Evolutionary conservation across 2,797 vertebrate species (phyloP).

Genomic region (Pseudomugil tenellus): DNA sequence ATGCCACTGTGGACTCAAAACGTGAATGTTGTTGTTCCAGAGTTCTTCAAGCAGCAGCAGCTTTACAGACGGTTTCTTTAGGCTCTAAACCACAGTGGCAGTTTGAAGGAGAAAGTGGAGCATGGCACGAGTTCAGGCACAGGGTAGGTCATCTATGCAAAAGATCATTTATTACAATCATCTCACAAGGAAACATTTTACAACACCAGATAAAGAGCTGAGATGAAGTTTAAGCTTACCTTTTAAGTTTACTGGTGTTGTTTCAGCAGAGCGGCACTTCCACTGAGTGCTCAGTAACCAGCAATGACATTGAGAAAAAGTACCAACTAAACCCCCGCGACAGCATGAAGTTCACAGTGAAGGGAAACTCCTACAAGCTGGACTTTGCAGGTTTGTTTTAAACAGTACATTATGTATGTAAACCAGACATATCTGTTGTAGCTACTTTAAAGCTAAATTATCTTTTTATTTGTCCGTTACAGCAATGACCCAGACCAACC

Average conservation of each 20-base stretch:
- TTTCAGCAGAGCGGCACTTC: conserved; percentile 36
- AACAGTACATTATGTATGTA: background rate
- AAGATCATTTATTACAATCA: no score
- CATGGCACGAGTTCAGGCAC: conserved; percentile 30
- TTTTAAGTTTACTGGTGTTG: background rate
- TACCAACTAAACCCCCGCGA: conserved; percentile 44
- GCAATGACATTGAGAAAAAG: conserved; percentile 67
- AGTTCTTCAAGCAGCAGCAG: rapidly evolving
- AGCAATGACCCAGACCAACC: conserved; percentile 76
- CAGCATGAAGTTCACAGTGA: conserved; percentile 55
- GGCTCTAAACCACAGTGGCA: conserved; percentile 62
- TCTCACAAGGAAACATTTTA: no score
- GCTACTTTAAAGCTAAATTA: background rate
- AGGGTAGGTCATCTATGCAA: background rate
- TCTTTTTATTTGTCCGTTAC: background rate
- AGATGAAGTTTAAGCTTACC: no score
- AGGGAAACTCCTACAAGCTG: conserved; percentile 46
- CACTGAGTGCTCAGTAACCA: conserved; percentile 49
- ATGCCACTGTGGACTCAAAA: no score
- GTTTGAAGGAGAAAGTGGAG: conserved; percentile 59
- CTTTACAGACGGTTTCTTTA: background rate
- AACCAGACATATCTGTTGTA: background rate
- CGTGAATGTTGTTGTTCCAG: conserved; percentile 23
- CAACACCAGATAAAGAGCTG: no score
- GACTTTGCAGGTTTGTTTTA: conserved; percentile 67